Conservation (phyloP, 2,888 invertebrate genomes). For the Tetragonula carbonaria region DNA sequence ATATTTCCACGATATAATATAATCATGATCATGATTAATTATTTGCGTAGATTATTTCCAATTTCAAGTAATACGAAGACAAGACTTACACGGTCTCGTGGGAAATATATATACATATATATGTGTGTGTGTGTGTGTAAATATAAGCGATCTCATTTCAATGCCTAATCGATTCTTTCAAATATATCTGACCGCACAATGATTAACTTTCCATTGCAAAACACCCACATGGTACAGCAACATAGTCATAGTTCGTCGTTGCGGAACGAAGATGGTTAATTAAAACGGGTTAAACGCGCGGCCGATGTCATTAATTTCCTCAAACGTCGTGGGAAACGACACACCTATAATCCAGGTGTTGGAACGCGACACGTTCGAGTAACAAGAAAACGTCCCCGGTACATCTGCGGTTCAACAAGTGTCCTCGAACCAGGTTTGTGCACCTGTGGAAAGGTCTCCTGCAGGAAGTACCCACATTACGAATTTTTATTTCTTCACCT, state of each 20-base stretch:
- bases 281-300: slow-evolving; percentile 14
- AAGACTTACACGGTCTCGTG: no score
- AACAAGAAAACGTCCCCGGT: slow-evolving; percentile 59
- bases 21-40: no score
- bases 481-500: slow-evolving; percentile 22
- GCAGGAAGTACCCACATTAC: slow-evolving; percentile 73
- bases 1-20: no score
- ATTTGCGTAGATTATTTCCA: no score
- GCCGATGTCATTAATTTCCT: slow-evolving; percentile 48
- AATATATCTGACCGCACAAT: background rate
- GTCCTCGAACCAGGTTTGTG: slow-evolving; percentile 56
- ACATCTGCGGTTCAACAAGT: slow-evolving; percentile 76
- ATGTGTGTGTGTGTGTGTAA: no score
- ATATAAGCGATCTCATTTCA: no score
- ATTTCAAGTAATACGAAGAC: no score
- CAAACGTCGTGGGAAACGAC: slow-evolving; percentile 62
- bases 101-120: no score
- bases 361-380: slow-evolving; percentile 56
- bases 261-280: slow-evolving; percentile 28
- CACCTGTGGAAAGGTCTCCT: slow-evolving; percentile 67
- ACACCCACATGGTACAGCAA: slow-evolving; percentile 51
- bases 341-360: slow-evolving; percentile 70
- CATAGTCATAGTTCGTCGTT: background rate
- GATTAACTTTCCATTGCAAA: slow-evolving; percentile 51
- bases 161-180: no score